phyloP scores from a whole-genome alignment of 2,888 invertebrate species.

The Heteromyza rotundicornis region DNA sequence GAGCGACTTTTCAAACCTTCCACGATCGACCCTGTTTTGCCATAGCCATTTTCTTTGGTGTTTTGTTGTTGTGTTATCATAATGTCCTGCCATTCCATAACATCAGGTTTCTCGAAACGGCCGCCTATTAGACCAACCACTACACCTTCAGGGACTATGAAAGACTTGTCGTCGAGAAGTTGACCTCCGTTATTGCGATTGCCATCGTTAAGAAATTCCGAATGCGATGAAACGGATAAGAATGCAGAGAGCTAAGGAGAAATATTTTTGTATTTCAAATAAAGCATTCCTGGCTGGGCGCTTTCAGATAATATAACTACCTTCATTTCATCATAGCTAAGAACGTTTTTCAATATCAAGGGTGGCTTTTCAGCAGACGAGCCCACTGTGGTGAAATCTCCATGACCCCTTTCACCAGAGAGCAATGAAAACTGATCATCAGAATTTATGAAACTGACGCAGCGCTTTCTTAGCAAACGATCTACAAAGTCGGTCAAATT shows the following conservation, averaged over 20 bases:
- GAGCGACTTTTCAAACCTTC: slow-evolving; percentile 8
- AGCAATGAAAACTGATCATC: slow-evolving; percentile 63
- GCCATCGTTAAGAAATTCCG: slow-evolving; percentile 68
- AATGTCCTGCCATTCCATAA: slow-evolving; percentile 67
- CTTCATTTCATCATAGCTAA: slow-evolving; percentile 69
- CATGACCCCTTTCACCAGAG: slow-evolving; percentile 61
- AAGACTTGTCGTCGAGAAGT: slow-evolving; percentile 51
- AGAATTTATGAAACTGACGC: slow-evolving; percentile 64
- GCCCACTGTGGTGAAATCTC: slow-evolving; percentile 66
- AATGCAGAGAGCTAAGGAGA: slow-evolving; percentile 62
- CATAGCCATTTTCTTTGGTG: slow-evolving; percentile 64
- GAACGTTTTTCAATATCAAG: slow-evolving; percentile 63
- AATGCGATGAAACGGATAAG: slow-evolving; percentile 66
- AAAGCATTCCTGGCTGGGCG: background rate
- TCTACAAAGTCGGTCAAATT: slow-evolving; percentile 64
- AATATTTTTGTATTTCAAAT: background rate
- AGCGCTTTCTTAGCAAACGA: slow-evolving; percentile 65
- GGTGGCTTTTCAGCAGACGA: slow-evolving; percentile 63
- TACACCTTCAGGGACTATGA: slow-evolving; percentile 64
- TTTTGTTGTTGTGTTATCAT: slow-evolving; percentile 65
- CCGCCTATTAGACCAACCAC: slow-evolving; percentile 64
- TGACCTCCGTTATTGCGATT: slow-evolving; percentile 65
- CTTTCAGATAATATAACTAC: slow-evolving; percentile 42
- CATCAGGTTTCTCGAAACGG: slow-evolving; percentile 61
- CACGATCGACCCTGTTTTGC: slow-evolving; percentile 7